Conservation (phyloP, 1,140 invertebrate genomes). For the Idris sp. region DNA sequence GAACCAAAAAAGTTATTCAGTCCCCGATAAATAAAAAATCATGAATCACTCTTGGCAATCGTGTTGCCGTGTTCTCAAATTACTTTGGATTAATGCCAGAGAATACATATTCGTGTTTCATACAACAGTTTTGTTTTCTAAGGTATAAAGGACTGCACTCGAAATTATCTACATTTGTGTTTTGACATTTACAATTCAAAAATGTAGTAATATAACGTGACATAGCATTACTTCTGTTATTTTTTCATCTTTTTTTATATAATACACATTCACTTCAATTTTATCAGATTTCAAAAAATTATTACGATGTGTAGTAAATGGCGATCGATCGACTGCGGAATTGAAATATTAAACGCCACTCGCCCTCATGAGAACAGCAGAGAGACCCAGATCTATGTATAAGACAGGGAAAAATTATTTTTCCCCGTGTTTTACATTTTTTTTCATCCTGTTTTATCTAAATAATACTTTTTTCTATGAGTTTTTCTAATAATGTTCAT, state of each 20-base stretch:
- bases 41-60: constrained; percentile 45
- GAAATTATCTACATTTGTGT: constrained; percentile 32
- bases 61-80: constrained; percentile 35
- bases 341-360: constrained; percentile 59
- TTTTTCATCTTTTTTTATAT: constrained; percentile 7
- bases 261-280: constrained; percentile 29
- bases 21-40: constrained; percentile 27
- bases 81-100: constrained; percentile 51
- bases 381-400: constrained; percentile 23
- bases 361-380: constrained; percentile 31
- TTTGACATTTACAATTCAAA: constrained; percentile 44
- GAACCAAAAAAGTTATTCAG: constrained; percentile 24
- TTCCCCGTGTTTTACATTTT: neutral
- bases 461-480: constrained; percentile 12
- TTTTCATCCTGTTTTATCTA: neutral
- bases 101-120: constrained; percentile 36
- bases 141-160: constrained; percentile 25
- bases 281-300: constrained; percentile 56
- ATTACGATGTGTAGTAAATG: constrained; percentile 42
- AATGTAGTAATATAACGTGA: constrained; percentile 7
- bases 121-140: constrained; percentile 26
- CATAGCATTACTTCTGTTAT: neutral
- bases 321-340: constrained; percentile 47
- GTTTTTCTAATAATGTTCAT: no score
- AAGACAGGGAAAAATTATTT: constrained; percentile 6